Evolutionary conservation across 2,888 invertebrate species (phyloP), one percentile per base, ranked within the genome.

Genomic region (Drosophila mimetica): DNA sequence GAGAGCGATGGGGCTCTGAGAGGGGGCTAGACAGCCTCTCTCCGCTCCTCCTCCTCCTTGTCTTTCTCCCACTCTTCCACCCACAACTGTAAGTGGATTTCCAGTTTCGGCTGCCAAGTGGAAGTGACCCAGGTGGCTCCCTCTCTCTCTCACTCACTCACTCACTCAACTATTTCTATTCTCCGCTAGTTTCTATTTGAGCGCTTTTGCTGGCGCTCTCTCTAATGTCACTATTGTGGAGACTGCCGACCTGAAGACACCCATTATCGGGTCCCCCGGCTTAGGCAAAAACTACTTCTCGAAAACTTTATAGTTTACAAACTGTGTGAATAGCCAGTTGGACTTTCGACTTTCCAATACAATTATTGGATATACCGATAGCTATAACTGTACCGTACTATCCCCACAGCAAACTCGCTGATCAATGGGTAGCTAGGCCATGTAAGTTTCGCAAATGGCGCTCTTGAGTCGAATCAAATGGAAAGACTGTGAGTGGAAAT

Each of bases 121-220:
- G 30, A 30, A 30, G 30, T 30, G 3, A 11, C 9, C 30, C 30
- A 11, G 11, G 9, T 1, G 11, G 30, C 30, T 11, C 30, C 11
- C 28, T 30, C 28, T 30, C 28, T 16, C 16, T 16, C 16, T 16
- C 71, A 75, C 42, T 42, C 42, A 4, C 42, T 42, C 75, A 80
- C 32, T 30, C 18, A 16, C 47, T 75, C 77, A 79, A 86, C 75
- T 77, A 71, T 60, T 41, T 54, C 66, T 81, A 18, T 59, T 14
- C 18, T 60, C 72, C 42, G 13, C 52, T 81, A 78, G 79, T 81
- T 86, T 67, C 69, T 86, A 81, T 72, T 79, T 79, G 77, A 76
- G 81, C 14, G 77, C 34, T 57, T 74, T 37, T 22, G 41, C 2
- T 11, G 11, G 28, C 13, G 28, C 46, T 46, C 57, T 50, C 13